These are phyloP conservation scores for Caenorhabditis wallacei DNA, from an alignment of 2,888 invertebrate species.

Conservation along the genomic window DNA sequence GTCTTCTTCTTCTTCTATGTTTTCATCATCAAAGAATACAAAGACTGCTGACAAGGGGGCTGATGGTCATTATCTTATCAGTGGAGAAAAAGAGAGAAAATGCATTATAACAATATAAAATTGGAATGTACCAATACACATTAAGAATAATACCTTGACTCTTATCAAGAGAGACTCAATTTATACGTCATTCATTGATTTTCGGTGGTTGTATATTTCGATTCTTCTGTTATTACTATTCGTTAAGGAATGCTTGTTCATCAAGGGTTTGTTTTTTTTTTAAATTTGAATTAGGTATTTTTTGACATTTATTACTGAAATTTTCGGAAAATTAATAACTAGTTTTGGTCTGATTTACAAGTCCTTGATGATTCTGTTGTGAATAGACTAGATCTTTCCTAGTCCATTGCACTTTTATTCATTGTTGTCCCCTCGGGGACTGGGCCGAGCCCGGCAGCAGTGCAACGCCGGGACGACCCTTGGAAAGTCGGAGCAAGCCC, in stretches of 20 bases:
- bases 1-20: too few species aligned
- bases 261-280: constrained; percentile 35
- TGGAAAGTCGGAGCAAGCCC: constrained; percentile 68
- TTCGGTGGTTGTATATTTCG: constrained; percentile 12
- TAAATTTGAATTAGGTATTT: neutral
- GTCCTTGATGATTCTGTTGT: too few species aligned
- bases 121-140: constrained; percentile 48
- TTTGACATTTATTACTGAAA: too few species aligned
- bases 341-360: too few species aligned
- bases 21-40: neutral
- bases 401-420: neutral
- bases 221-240: neutral
- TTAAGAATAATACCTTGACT: constrained; percentile 7
- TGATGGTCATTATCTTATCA: constrained; percentile 55
- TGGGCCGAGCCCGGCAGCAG: constrained; percentile 66
- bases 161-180: neutral
- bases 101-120: constrained; percentile 24
- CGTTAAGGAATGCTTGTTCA: constrained; percentile 32
- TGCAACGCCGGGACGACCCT: constrained; percentile 67
- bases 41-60: neutral
- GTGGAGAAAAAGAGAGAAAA: constrained; percentile 15
- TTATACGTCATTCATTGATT: constrained; percentile 30
- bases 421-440: constrained; percentile 56
- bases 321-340: too few species aligned
- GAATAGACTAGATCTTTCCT: too few species aligned